Base-by-base conservation (phyloP, 2,888 invertebrate species). In the Caenorhabditis sp. region DNA sequence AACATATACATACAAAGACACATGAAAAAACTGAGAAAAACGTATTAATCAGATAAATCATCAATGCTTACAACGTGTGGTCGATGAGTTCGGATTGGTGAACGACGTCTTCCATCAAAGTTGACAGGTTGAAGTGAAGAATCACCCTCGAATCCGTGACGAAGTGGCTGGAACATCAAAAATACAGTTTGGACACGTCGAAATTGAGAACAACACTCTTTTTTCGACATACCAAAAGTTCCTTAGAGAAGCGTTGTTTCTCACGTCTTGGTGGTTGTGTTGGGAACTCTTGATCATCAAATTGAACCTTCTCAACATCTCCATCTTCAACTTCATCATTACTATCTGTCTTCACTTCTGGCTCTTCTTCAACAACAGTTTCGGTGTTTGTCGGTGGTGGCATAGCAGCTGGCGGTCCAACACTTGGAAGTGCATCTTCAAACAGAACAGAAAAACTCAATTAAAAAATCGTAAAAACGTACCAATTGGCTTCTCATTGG, bases 41-140 rank as follows among this genome's bases (percentile, higher is more conserved):
- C 36, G 31, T 31, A 52, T 63, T 62, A 77, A 14, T 71, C 67
- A n/a, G 59, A 53, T 27, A 74, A 69, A 7, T 76, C 73, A 50
- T 67, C 69, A 68, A 78, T 63, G 82, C 82, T 81, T 73, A 82
- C 82, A 70, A 82, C 78, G 70, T 82, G 79, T 21, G 79, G 79
- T 25, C 80, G 67, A 54, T 76, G 72, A 4, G 81, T 64, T 49
- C 81, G 71, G 31, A 81, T 73, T 54, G 82, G 82, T 23, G 82
- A 72, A 21, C 82, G 76, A 25, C 82, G 76, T 36, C 70, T 63
- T 27, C 76, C 80, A 52, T 80, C 76, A 23, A 62, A 17, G 38
- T 80, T 80, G 14, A 80, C 68, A 20, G 71, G 69, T 26, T 71
- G 74, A 25, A 80, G 56, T 50, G 72, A 74, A 8, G 68, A 63